These are phyloP conservation scores for Platycheirus rosarum DNA, from an alignment of 2,888 invertebrate species.

Conservation along the genomic window DNA sequence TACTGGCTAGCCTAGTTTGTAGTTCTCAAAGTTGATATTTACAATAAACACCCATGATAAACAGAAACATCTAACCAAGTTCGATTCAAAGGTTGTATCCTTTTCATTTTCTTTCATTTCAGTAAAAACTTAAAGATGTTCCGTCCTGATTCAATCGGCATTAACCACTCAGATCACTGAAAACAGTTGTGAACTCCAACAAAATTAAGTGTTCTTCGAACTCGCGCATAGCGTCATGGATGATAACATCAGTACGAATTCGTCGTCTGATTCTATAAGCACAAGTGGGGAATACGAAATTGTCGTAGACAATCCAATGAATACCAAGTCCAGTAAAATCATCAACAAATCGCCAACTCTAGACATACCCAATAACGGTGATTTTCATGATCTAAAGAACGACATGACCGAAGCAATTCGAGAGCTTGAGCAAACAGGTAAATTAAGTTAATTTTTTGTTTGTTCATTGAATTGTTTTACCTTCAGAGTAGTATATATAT, in stretches of 20 bases:
- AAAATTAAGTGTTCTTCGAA: constrained; percentile 13
- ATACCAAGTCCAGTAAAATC: constrained; percentile 73
- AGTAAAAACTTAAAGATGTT: constrained; percentile 45
- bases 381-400: constrained; percentile 86
- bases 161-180: neutral
- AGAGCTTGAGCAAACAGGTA: constrained; percentile 78
- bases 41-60: too few species aligned
- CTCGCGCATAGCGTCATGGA: constrained; percentile 82
- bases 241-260: constrained; percentile 87
- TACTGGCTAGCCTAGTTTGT: too few species aligned
- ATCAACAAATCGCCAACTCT: constrained; percentile 84
- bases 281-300: constrained; percentile 89
- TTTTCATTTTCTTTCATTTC: constrained; percentile 29
- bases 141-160: constrained; percentile 15
- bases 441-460: neutral
- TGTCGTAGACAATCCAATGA: constrained; percentile 84
- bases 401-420: constrained; percentile 85
- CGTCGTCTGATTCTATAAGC: constrained; percentile 87
- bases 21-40: too few species aligned
- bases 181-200: constrained; percentile 20
- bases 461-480: neutral
- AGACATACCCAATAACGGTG: constrained; percentile 86
- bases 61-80: too few species aligned
- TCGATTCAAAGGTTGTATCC: too few species aligned
- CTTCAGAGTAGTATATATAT: constrained; percentile 31